Evolutionary conservation across 2,113 vertebrate genomes (phyloP), one percentile per base, ranked within the genome.

Genomic region (Herpailurus yagouaroundi): DNA sequence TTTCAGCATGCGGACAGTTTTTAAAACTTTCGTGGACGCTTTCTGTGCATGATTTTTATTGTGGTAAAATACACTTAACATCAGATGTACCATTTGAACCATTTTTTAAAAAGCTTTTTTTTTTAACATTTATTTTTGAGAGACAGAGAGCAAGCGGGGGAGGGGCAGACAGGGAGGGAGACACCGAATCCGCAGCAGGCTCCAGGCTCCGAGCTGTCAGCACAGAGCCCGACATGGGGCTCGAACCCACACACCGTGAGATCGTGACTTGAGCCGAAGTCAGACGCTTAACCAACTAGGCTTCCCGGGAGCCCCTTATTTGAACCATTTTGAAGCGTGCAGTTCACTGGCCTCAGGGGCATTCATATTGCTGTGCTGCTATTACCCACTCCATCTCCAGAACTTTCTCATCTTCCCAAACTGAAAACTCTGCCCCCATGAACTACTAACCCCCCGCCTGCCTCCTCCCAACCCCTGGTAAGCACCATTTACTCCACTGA

Each of bases 141-240:
- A 64, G 63, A 64, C 33, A 41, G 71, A 73, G 69, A 38, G 21
- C 1, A 19, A 2, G 9, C 19, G 38, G 33, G 68, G 69, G 16
- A 69, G 68, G 31, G 68, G n/a, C 68, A 36, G 66, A 68, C 31
- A 16, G 31, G 18, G 68, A n/a, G 66, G 66, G 33, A 71, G 68
- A 36, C 9, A 4, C n/a, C 21, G n/a, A 36, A 60, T 21, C 7
- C 7, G 21, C 21, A 60, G 57, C 57, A 60, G 55, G 21, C 21
- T 60, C 57, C 57, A 60, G 57, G 57, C 68, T 36, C 18, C 8
- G 33, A 8, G n/a, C 33, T 21, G n/a, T 60, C 57, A 71, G 68
- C n/a, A 36, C 15, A 3, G 71, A 45, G 38, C 38, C 23, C 6
- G 0, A 45, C 7, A 1, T 0, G 11, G 36, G 21, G 11, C 36